Conservation (phyloP, 2,888 invertebrate species). For the Synergus japonicus region DNA sequence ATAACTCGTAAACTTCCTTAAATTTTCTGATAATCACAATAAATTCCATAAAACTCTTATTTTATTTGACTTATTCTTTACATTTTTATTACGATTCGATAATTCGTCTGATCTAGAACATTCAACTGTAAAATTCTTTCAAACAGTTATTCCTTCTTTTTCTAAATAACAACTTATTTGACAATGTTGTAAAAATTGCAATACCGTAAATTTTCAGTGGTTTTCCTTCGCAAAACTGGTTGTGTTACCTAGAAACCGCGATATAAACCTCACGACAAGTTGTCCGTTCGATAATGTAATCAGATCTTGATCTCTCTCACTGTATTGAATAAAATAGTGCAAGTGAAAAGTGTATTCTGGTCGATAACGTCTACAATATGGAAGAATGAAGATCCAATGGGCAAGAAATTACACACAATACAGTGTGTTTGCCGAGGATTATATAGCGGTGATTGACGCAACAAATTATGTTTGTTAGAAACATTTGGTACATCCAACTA, state of each 20-base stretch:
- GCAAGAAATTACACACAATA: constrained; percentile 3
- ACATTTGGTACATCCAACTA: constrained; percentile 14
- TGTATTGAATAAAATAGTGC: constrained; percentile 8
- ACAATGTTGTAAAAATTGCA: too few relatives aligned
- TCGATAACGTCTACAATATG: neutral
- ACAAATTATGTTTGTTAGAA: constrained; percentile 3
- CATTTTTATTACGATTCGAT: too few relatives aligned
- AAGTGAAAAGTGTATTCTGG: neutral
- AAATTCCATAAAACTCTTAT: too few relatives aligned
- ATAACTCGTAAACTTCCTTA: too few relatives aligned
- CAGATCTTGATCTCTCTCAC: neutral
- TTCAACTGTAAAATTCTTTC: too few relatives aligned
- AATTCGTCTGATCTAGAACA: too few relatives aligned
- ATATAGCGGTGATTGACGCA: neutral
- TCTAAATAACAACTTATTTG: too few relatives aligned
- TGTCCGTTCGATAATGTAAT: neutral
- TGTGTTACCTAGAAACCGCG: neutral
- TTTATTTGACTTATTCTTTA: too few relatives aligned
- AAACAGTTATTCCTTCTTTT: too few relatives aligned
- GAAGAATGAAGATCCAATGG: neutral
- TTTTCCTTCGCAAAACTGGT: neutral
- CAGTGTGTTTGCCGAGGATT: neutral
- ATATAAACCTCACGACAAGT: neutral
- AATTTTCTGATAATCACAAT: too few relatives aligned
- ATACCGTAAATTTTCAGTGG: neutral